Evolutionary conservation across 2,888 invertebrate species (phyloP), one percentile per base, ranked within the genome.

Genomic region (Drosophila putrida): DNA sequence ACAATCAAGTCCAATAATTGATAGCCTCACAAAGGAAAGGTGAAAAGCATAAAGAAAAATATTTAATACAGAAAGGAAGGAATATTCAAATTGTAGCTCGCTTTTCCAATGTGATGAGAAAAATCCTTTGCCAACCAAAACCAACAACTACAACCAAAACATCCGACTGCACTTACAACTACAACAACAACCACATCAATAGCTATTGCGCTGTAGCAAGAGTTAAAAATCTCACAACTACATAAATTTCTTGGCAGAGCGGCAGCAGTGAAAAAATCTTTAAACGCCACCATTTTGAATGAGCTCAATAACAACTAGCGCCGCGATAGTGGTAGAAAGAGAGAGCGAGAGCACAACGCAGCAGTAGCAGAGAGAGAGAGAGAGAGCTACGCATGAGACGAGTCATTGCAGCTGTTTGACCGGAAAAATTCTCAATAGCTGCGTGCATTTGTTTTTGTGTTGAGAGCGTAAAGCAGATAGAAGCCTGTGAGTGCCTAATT

Each of bases 241-340:
- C 20, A 20, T 59, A 57, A 50, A 82, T 72, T 84, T 79, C 79
- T 85, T 78, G 75, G 78, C 85, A 81, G 75, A 78, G 72, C 75
- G 71, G 61, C 72, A 71, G 63, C 66, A 72, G 69, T 58, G 58
- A 65, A 65, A 71, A 75, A 80, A 77, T 63, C 69, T 78, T 68
- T 67, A 53, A 76, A 47, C 70, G 73, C 89, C 89, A 89, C 88
- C 89, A 89, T 89, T 89, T 89, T 89, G 89, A 88, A 89, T 80
- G 77, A 85, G 78, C 74, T 77, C 74, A 82, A 60, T 67, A 69
- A 60, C 64, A 63, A 55, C 57, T 51, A 64, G 63, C 62, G 62
- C 63, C 66, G 69, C 71, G 62, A 62, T 39, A 61, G 57, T 54
- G 59, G 20, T 20, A 20, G 20, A 20, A 20, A 20, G 47, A 46